Evolutionary conservation across 2,113 vertebrate genomes (phyloP), one percentile per base, ranked within the genome.

Genomic region (Halichoeres trimaculatus): DNA sequence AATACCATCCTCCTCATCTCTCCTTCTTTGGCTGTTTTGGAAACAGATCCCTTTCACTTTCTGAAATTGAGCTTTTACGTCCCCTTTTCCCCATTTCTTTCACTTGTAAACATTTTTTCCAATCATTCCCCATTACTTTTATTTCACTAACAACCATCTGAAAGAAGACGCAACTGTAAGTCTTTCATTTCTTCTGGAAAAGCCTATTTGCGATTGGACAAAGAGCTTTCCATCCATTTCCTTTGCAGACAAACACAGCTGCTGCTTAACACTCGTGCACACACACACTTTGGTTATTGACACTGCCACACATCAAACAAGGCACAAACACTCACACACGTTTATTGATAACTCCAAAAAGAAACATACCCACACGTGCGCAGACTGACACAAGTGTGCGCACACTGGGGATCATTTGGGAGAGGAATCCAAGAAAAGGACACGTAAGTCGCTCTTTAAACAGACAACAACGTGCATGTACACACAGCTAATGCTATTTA

Each of bases 211-310:
- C 38, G 10, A 54, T 76, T 53, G 67, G 55, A 91, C 84, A 88
- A 85, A 91, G 71, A 78, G 65, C 73, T 81, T 71, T 71, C 76
- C 65, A 64, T 60, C 75, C 45, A 69, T 87, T 89, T 84, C 74
- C 78, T 89, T 55, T 62, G 75, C 67, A 76, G 63, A 83, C 78
- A 88, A 91, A 83, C 81, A 85, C 90, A 93, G 91, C 91, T 92
- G 92, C 85, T 89, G 80, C 83, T 64, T 68, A 86, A 88, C 63
- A 76, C 45, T 59, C 13, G 35, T 58, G 59, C 61, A 45, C 61
- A 65, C 61, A 65, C 64, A 43, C 20, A 52, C 62, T 22, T 51
- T 1, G 10, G 17, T 56, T 72, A 75, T 67, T 70, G 38, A 76
- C 70, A 68, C 4, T 9, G 36, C 62, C n/a, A 50, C 0, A 1